Percentiles rank a stretch among this genome's conserved stretches.
Evolutionary conservation across 2,113 vertebrate species (phyloP).

Genomic region (Melanocharis versteri): DNA sequence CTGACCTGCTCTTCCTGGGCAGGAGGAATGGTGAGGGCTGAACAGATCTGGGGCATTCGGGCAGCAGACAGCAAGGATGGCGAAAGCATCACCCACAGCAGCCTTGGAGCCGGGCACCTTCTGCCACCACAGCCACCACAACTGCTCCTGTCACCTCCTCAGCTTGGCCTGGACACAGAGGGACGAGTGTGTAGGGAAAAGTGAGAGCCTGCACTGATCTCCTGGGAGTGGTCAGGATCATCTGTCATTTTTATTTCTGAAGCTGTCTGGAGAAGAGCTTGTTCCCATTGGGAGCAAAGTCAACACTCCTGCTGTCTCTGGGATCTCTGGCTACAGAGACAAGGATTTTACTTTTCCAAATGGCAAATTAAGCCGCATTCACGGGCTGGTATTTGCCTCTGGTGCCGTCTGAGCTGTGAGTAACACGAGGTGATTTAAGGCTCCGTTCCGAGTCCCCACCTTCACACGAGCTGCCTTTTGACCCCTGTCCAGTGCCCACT

Average conservation of each 20-base stretch:
- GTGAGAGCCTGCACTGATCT: neutral
- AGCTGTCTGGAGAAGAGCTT: neutral
- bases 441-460: fast-evolving
- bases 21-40: neutral
- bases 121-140: neutral
- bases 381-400: neutral
- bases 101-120: fast-evolving
- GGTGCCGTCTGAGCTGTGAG: neutral
- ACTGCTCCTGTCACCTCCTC: neutral
- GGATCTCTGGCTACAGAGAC: neutral
- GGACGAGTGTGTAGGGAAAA: neutral
- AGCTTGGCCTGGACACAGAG: neutral
- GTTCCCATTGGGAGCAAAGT: neutral
- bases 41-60: fast-evolving
- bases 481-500: neutral
- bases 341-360: neutral
- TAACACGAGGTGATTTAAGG: neutral
- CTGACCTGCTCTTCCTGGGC: neutral
- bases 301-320: neutral
- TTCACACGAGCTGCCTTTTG: fast-evolving
- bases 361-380: neutral
- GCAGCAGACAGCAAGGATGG: neutral
- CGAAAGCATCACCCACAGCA: neutral
- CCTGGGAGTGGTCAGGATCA: neutral
- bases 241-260: neutral